Evolutionary conservation across 2,113 vertebrate genomes (phyloP).

Genomic region (Neolamprologus fasciatus): DNA sequence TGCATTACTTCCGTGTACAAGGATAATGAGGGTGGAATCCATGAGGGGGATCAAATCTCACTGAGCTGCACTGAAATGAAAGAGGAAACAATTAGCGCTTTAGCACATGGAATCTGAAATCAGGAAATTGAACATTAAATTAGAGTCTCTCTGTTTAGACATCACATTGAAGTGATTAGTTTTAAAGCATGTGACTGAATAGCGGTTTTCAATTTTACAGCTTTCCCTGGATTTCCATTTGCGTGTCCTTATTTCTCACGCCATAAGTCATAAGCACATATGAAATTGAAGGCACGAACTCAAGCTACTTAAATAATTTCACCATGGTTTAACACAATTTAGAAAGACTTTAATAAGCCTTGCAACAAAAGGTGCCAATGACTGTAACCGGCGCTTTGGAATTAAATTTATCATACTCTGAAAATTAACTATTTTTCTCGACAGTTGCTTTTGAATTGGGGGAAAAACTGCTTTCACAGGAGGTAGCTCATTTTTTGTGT

Average conservation of each 20-base stretch:
- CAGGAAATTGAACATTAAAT: not conserved
- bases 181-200: not conserved
- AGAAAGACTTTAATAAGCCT: constrained; percentile 23
- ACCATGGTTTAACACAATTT: constrained; percentile 29
- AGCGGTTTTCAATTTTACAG: constrained; percentile 15
- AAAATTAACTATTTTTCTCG: constrained; percentile 4
- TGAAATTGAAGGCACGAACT: constrained; percentile 27
- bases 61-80: not conserved
- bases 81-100: not conserved
- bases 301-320: constrained; percentile 20
- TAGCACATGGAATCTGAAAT: not conserved
- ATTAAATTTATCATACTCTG: constrained; percentile 18
- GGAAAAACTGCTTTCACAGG: not conserved
- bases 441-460: not conserved
- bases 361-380: constrained; percentile 27
- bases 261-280: not conserved
- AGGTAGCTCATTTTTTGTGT: not conserved
- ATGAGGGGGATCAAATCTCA: constrained; percentile 6
- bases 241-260: not conserved
- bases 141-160: not conserved
- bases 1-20: not conserved
- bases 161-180: not conserved
- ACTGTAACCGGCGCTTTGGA: constrained; percentile 9
- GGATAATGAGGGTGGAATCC: constrained; percentile 20
- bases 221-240: not conserved